Base-by-base conservation (phyloP, 2,797 vertebrate species). In the Takifugu rubripes region DNA sequence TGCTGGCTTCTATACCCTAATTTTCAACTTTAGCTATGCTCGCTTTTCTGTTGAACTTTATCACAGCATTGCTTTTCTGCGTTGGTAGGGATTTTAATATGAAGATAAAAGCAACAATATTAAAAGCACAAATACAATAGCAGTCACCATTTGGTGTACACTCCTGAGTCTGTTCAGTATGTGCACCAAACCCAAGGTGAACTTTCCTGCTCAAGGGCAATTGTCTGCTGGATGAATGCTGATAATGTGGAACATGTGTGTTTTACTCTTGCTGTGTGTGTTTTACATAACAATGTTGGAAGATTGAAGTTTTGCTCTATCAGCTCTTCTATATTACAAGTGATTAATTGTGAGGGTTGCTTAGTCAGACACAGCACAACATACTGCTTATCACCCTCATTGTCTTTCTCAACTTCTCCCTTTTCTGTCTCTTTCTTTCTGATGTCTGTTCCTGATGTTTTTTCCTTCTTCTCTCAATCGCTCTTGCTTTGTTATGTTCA, bases 121-220 rank as follows among this genome's bases (percentile, higher is more conserved):
- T 21, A 33, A 31, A 26, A 50, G 48, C 40, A n/a, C 26, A 59
- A 50, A 71, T 56, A 27, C 31, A 26, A 24, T 16, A 50, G 29
- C 33, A 9, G 52, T 36, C 72, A 24, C 52, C 54, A 40, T 43
- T 12, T 12, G 52, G 51, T 36, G 50, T 61, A 5, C 4, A 7
- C 54, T 43, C n/a, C 7, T 1, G 25, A 55, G 47, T 43, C 46
- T 63, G 44, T 48, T 71, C 12, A 62, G 52, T 64, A 52, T 66
- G 66, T 64, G 66, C 81, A 68, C 56, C 69, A 56, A 75, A 72
- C 49, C 66, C 75, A 88, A 82, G 82, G 83, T 85, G 75, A 86
- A 82, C 77, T 70, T 72, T 76, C 54, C 59, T 64, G 57, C 71
- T 74, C 59, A 60, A 56, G 59, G 11, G 73, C 57, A 64, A 62